These are phyloP conservation scores for Stenoptilia bipunctidactyla DNA, from an alignment of 2,888 invertebrate genomes.

Conservation along the genomic window DNA sequence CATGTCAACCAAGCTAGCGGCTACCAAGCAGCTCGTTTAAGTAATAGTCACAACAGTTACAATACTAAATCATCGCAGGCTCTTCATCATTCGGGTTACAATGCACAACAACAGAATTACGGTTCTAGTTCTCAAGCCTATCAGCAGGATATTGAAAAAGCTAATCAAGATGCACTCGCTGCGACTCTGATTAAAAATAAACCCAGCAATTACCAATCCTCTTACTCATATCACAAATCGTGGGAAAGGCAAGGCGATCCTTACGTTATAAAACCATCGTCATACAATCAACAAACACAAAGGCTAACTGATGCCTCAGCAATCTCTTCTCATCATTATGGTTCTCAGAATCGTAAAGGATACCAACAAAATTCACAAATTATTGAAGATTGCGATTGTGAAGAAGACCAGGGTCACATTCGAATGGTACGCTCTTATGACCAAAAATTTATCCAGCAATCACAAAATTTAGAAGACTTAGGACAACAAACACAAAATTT, in stretches of 20 bases:
- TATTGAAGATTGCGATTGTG: slow-evolving; percentile 29
- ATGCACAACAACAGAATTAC: slow-evolving; percentile 22
- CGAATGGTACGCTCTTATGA: slow-evolving; percentile 41
- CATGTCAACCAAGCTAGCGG: slow-evolving; percentile 21
- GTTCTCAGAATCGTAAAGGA: slow-evolving; percentile 19
- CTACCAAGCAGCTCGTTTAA: not conserved
- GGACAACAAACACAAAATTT: slow-evolving; percentile 22
- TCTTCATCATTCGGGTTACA: slow-evolving; percentile 26
- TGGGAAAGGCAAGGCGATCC: slow-evolving; percentile 67
- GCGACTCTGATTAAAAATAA: slow-evolving; percentile 28
- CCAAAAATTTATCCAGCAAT: slow-evolving; percentile 23
- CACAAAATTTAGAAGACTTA: slow-evolving; percentile 18
- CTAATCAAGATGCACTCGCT: slow-evolving; percentile 20
- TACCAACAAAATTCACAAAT: not conserved
- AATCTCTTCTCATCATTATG: slow-evolving; percentile 31
- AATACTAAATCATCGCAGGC: slow-evolving; percentile 25
- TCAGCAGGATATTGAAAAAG: slow-evolving; percentile 19
- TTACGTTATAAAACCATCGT: slow-evolving; percentile 50
- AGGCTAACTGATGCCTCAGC: slow-evolving; percentile 20
- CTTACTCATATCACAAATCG: slow-evolving; percentile 63
- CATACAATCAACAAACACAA: slow-evolving; percentile 24
- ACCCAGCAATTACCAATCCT: slow-evolving; percentile 60
- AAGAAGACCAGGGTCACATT: slow-evolving; percentile 35
- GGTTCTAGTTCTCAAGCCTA: slow-evolving; percentile 20
- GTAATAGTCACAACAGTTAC: slow-evolving; percentile 17